Evolutionary conservation across 1,140 invertebrate genomes (phyloP).

Genomic region (Achatina immaculata): DNA sequence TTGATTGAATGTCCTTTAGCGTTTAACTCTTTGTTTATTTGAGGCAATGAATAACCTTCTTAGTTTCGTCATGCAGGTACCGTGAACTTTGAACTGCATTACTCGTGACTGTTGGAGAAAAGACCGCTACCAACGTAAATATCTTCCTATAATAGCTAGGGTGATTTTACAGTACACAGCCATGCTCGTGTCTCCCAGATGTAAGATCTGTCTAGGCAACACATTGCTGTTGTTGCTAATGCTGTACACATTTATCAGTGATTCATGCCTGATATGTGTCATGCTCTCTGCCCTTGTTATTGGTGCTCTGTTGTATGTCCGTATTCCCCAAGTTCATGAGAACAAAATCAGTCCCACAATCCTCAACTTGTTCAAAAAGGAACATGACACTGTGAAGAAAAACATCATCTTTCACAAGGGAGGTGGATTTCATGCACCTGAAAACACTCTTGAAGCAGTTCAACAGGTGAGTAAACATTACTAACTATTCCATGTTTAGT

Average conservation of each 20-base stretch:
- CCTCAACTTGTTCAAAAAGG: slow-evolving; percentile 1
- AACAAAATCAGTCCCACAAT: background rate
- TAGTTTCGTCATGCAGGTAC: no score
- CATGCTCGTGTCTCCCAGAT: slow-evolving; percentile 5
- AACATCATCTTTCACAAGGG: slow-evolving; percentile 35
- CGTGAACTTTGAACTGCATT: no score
- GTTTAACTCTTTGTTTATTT: no score
- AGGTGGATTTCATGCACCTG: slow-evolving; percentile 29
- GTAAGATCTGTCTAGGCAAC: background rate
- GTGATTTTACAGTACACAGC: background rate
- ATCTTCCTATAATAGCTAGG: no score
- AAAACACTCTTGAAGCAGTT: slow-evolving; percentile 37
- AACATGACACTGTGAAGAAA: background rate
- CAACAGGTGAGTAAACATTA: slow-evolving; percentile 17
- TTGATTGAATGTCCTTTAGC: no score
- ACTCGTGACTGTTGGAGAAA: no score
- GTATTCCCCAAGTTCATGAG: background rate
- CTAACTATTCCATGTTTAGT: background rate
- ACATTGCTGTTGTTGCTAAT: slow-evolving; percentile 18
- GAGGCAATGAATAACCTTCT: no score
- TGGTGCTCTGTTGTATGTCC: background rate
- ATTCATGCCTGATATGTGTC: background rate
- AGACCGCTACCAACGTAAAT: no score
- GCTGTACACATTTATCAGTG: slow-evolving; percentile 6
- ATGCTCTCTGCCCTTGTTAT: background rate